Conservation (phyloP, 1,140 invertebrate species). For the Trypoxylus dichotomus region DNA sequence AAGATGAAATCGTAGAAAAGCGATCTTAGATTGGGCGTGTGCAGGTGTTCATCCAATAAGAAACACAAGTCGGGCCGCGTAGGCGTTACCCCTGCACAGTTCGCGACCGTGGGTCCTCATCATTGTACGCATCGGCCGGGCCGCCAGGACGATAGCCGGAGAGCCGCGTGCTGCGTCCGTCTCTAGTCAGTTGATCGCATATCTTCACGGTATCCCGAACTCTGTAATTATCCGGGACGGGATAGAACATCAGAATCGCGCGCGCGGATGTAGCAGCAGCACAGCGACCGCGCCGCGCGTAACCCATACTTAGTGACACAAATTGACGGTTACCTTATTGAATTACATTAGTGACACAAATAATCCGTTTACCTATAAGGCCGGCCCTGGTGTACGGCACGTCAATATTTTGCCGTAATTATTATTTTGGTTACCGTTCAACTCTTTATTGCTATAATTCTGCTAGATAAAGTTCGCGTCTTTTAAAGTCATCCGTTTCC, state of each 20-base stretch:
- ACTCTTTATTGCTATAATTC: slow-evolving; percentile 29
- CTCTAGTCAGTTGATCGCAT: slow-evolving; percentile 12
- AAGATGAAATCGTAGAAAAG: slow-evolving; percentile 18
- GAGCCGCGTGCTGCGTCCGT: background rate
- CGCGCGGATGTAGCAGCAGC: slow-evolving; percentile 11
- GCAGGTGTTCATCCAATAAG: slow-evolving; percentile 46
- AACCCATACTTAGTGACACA: slow-evolving; percentile 43
- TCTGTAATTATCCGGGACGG: slow-evolving; percentile 36
- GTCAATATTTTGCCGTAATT: background rate
- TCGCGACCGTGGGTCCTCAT: slow-evolving; percentile 32
- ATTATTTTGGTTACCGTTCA: slow-evolving; percentile 18
- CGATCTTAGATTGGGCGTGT: slow-evolving; percentile 37
- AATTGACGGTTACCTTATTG: slow-evolving; percentile 44
- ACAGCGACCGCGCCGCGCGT: slow-evolving; percentile 37
- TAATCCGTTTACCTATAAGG: background rate
- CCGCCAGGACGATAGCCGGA: slow-evolving; percentile 11
- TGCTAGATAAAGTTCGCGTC: background rate
- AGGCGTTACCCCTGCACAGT: slow-evolving; percentile 43
- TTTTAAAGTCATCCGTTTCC: background rate
- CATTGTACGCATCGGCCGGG: slow-evolving; percentile 29
- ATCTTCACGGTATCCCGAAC: slow-evolving; percentile 28
- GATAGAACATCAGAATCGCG: background rate
- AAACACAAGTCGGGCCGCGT: slow-evolving; percentile 46
- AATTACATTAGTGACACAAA: slow-evolving; percentile 43
- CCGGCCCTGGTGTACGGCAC: background rate